A percentile compares a stretch with the other conserved stretches of the same genome.
phyloP scores from a whole-genome alignment of 2,888 invertebrate species.

The Desoria tigrina region DNA sequence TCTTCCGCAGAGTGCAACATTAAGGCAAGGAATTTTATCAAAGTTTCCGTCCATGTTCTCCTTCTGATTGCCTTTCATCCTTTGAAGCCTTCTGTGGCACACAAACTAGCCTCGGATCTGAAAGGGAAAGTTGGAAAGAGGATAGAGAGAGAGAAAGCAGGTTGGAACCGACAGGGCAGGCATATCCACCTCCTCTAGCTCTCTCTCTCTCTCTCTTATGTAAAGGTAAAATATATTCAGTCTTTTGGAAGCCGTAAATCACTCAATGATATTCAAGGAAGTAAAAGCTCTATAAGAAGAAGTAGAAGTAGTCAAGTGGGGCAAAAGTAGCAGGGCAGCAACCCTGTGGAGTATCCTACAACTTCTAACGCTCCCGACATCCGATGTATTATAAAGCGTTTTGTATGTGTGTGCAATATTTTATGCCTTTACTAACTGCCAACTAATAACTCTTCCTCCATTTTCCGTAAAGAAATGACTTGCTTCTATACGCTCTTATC shows the following conservation, averaged over 20 bases:
- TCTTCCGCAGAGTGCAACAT: too few species aligned
- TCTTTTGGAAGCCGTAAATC: constrained; percentile 15
- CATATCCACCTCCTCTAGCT: too few species aligned
- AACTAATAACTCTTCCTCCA: constrained; percentile 15
- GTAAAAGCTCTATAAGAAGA: constrained; percentile 13
- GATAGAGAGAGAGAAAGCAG: constrained; percentile 6
- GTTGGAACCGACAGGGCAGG: background rate
- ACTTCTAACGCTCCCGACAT: background rate
- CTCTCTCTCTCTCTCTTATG: too few species aligned
- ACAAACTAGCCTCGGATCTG: background rate
- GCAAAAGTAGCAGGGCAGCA: background rate
- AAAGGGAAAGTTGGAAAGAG: constrained; percentile 2
- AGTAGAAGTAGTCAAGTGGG: background rate
- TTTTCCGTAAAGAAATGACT: background rate
- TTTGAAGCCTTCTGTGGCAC: constrained; percentile 2
- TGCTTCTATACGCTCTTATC: background rate
- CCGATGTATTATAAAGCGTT: constrained; percentile 16
- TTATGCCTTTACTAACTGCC: constrained; percentile 11
- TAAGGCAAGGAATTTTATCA: too few species aligned
- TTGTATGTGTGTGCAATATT: constrained; percentile 11
- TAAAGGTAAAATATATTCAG: constrained; percentile 7
- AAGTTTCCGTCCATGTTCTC: too few species aligned
- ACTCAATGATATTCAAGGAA: constrained; percentile 23
- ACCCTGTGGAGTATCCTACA: background rate
- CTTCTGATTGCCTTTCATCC: constrained; percentile 12